Conservation (phyloP, 2,113 vertebrate genomes). For the Stegastes partitus region DNA sequence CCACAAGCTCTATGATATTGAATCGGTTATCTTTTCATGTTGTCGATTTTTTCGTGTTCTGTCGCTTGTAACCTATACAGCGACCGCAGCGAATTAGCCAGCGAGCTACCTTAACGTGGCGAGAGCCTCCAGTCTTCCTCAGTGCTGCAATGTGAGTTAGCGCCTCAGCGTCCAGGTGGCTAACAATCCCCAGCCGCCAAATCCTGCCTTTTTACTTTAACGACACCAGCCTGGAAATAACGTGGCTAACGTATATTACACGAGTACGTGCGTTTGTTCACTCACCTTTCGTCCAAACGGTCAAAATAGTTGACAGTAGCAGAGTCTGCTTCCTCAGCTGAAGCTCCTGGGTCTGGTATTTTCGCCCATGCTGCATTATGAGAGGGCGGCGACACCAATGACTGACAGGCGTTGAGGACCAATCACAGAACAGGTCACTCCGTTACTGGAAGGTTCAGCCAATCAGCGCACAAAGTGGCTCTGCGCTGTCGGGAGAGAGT, state of each 20-base stretch:
- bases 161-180: slow-evolving; percentile 51
- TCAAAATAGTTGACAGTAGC: slow-evolving; percentile 52
- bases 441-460: slow-evolving; percentile 42
- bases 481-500: slow-evolving; percentile 2
- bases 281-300: slow-evolving; percentile 73
- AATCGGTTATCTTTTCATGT: rapidly evolving
- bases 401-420: slow-evolving; percentile 61
- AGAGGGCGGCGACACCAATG: slow-evolving; percentile 70
- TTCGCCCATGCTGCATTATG: slow-evolving; percentile 88
- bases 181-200: slow-evolving; percentile 19
- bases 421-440: slow-evolving; percentile 57
- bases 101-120: slow-evolving; percentile 81
- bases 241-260: background rate
- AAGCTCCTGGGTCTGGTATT: slow-evolving; percentile 77
- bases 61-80: background rate
- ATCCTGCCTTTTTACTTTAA: background rate
- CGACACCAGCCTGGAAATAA: background rate
- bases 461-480: slow-evolving; percentile 58
- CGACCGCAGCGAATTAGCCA: slow-evolving; percentile 43
- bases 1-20: rapidly evolving
- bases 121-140: slow-evolving; percentile 50
- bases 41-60: background rate
- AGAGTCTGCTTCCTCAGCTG: slow-evolving; percentile 53
- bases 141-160: slow-evolving; percentile 79
- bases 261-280: background rate